Evolutionary conservation across 2,113 vertebrate genomes (phyloP).

Genomic region (Paramisgurnus dabryanus): DNA sequence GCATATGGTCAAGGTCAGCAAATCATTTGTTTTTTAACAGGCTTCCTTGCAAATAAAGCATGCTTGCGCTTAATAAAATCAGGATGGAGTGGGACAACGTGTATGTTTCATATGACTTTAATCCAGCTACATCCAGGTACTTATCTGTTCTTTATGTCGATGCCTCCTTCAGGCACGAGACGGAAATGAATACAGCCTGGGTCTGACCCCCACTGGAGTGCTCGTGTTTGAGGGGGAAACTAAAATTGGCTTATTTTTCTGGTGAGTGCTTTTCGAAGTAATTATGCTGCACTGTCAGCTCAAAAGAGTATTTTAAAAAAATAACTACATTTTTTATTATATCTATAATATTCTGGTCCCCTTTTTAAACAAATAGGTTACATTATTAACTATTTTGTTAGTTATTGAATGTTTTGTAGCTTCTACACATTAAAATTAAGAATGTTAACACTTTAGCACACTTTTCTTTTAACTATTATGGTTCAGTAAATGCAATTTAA

Average conservation of each 20-base stretch:
- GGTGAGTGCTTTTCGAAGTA: conserved; percentile 71
- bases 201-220: conserved; percentile 95
- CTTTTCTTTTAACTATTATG: not conserved
- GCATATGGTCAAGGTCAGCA: conserved; percentile 94
- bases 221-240: conserved; percentile 97
- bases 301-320: not conserved
- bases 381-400: too few species aligned
- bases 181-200: conserved; percentile 96
- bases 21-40: not conserved
- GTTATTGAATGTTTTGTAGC: too few species aligned
- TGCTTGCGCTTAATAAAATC: not conserved
- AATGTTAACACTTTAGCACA: not conserved
- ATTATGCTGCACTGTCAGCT: not conserved
- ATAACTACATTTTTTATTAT: too few species aligned
- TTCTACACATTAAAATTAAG: too few species aligned
- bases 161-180: conserved; percentile 84
- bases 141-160: conserved; percentile 6
- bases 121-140: conserved; percentile 4
- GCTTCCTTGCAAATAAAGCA: not conserved
- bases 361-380: too few species aligned
- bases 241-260: conserved; percentile 99
- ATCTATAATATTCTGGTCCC: too few species aligned
- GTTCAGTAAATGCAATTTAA: not conserved
- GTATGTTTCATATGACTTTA: not conserved
- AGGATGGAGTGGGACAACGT: not conserved